These are phyloP conservation scores for Clamator glandarius DNA, from an alignment of 2,797 vertebrate genomes.

Conservation along the genomic window DNA sequence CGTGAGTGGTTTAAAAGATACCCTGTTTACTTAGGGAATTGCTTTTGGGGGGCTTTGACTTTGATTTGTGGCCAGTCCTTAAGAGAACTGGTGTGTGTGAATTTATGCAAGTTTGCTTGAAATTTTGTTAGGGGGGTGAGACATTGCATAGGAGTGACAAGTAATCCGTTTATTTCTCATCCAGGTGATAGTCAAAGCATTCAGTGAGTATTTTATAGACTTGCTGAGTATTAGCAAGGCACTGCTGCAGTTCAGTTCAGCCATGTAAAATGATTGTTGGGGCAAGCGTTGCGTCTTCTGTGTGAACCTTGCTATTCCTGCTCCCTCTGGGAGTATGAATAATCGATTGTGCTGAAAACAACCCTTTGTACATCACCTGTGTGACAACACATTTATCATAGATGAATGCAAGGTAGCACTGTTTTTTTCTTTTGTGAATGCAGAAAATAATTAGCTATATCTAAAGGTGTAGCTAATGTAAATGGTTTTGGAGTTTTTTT, in stretches of 20 bases:
- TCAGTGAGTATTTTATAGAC: not conserved
- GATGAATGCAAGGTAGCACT: not conserved
- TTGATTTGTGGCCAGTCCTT: not conserved
- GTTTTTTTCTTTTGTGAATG: not conserved
- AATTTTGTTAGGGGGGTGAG: not conserved
- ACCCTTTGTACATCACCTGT: not conserved
- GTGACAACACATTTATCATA: not conserved
- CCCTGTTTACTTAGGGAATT: fast-evolving
- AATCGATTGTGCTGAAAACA: not conserved
- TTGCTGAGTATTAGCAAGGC: not conserved
- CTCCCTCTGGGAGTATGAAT: not conserved
- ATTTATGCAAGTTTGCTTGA: not conserved
- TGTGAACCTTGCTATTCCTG: not conserved
- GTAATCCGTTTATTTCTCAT: not conserved
- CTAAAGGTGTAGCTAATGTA: not conserved
- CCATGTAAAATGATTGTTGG: not conserved
- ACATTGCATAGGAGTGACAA: not conserved
- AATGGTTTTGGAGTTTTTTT: too few relatives aligned
- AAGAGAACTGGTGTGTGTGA: not conserved
- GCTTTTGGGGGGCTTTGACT: not conserved
- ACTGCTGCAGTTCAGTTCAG: not conserved
- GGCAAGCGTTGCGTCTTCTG: not conserved
- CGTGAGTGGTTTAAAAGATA: not conserved
- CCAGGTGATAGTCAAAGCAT: not conserved
- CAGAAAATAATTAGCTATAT: not conserved